A percentile compares a stretch with the other conserved stretches of the same genome.
These are phyloP conservation scores for Hybognathus amarus DNA, from an alignment of 2,797 vertebrate genomes.

Conservation along the genomic window DNA sequence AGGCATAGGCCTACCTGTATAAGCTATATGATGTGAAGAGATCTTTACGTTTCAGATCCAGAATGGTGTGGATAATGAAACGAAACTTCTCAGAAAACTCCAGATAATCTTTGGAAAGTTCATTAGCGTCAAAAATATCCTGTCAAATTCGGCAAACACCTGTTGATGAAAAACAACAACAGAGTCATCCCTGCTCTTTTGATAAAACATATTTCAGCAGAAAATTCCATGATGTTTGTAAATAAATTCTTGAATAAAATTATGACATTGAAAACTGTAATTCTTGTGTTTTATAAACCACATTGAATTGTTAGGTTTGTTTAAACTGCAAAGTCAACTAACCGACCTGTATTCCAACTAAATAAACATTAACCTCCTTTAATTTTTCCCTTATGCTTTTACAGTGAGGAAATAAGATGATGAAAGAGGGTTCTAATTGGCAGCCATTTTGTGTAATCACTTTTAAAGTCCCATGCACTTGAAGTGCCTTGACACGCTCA, in stretches of 20 bases:
- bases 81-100: slow-evolving; percentile 7
- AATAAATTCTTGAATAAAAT: neutral
- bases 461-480: too few species aligned
- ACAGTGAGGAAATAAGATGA: neutral
- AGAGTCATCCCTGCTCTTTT: neutral
- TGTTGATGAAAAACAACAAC: neutral
- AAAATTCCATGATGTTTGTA: neutral
- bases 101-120: slow-evolving; percentile 5
- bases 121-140: neutral
- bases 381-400: neutral
- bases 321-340: neutral
- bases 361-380: neutral
- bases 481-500: too few species aligned
- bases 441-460: slow-evolving; percentile 52
- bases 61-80: neutral
- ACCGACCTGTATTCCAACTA: neutral
- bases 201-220: neutral
- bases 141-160: neutral
- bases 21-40: neutral
- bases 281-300: neutral
- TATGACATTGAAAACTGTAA: neutral
- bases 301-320: neutral
- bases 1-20: neutral
- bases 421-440: slow-evolving; percentile 12
- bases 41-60: slow-evolving; percentile 5